Base-by-base conservation (phyloP, 2,888 invertebrate species). In the Polymixis flavicincta region DNA sequence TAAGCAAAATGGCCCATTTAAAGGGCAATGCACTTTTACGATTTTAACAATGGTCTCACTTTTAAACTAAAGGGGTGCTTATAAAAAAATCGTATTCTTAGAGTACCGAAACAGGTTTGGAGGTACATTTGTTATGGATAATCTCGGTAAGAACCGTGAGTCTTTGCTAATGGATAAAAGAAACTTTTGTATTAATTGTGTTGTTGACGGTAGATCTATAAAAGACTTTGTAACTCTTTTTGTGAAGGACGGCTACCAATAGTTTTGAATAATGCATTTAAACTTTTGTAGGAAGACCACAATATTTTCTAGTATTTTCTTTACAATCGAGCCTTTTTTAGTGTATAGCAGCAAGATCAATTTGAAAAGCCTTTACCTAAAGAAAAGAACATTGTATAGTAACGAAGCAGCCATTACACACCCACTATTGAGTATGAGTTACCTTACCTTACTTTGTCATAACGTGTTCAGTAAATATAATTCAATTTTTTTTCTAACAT, bases 1-100 rank as follows among this genome's bases (percentile, higher is more conserved):
- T 84, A 75, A 83, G 83, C 83, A 80, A 88, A 92, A 91, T 89
- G 87, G 89, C 88, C 90, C 85, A 92, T 89, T 89, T 88, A 86
- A 82, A 90, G 91, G 91, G 89, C 91, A 91, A 87, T 91, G 92
- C 91, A 90, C 92, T 89, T 89, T 80, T 78, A 71, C 82, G 88
- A 85, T 85, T 85, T 82, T 74, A 85, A 92, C 91, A 91, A 92
- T 89, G 88, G 87, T 81, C 72, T 83, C 85, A 89, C 88, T 87
- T 84, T 87, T 75, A 75, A 83, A 85, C 64, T 55, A 81, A 87
- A 89, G 86, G 89, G 90, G 85, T 88, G 87, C 79, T 76, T 77
- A 73, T 74, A 73, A 74, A 76, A 85, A 85, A 82, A 77, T 67
- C 75, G 78, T 74, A 61, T 75, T 73, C 76, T 80, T 63, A 32